phyloP scores from a whole-genome alignment of 2,113 vertebrate genomes.

The Steatornis caripensis region DNA sequence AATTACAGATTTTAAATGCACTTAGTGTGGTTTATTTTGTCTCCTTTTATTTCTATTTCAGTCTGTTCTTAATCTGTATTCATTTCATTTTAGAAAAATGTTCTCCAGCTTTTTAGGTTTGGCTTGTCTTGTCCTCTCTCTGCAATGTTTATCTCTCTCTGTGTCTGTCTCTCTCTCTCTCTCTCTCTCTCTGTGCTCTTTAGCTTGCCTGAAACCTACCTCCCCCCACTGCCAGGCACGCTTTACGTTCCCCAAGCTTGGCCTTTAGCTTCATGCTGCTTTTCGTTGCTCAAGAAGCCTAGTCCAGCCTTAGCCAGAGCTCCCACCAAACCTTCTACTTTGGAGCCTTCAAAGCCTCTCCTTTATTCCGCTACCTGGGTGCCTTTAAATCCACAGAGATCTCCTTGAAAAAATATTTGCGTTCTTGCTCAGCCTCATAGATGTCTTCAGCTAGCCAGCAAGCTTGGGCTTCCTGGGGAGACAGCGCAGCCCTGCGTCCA shows the following conservation, averaged over 20 bases:
- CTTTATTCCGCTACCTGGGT: not conserved
- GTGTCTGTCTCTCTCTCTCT: not conserved
- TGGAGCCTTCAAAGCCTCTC: not conserved
- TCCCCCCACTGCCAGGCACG: not conserved
- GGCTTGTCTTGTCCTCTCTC: not conserved
- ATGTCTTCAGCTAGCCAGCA: not conserved
- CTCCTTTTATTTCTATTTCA: not conserved
- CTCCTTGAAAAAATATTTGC: not conserved
- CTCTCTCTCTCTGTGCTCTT: not conserved
- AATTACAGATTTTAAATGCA: not conserved
- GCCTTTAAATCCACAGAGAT: not conserved
- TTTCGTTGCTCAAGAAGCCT: not conserved
- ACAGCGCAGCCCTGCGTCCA: not conserved
- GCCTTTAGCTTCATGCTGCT: not conserved
- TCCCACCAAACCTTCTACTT: not conserved
- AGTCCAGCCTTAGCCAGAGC: not conserved
- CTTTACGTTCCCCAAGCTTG: not conserved
- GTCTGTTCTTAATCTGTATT: not conserved
- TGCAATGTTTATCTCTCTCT: not conserved
- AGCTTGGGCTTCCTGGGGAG: not conserved
- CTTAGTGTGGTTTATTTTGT: not conserved
- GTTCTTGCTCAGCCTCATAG: not conserved
- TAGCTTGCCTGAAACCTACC: not conserved
- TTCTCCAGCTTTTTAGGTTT: not conserved
- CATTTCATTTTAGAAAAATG: not conserved